Conservation (phyloP, 2,888 invertebrate genomes). For the Cerceris rybyensis region DNA sequence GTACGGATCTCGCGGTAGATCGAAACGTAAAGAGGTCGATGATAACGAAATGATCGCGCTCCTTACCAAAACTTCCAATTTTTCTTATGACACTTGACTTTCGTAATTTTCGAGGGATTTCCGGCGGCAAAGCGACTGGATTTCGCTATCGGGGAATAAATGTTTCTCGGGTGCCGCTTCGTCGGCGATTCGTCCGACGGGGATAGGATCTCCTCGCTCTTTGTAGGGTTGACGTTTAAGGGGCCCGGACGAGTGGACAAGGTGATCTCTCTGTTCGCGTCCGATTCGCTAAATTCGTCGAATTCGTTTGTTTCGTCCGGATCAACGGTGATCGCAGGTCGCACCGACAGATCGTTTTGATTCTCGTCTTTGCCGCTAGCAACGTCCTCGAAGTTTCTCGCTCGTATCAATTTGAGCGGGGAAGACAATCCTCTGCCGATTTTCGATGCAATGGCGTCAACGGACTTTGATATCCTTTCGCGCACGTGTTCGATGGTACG, state of each 20-base stretch:
- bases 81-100: conserved; percentile 37
- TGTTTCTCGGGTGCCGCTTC: no score
- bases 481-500: not conserved
- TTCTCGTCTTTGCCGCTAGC: conserved; percentile 63
- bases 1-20: no score
- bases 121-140: not conserved
- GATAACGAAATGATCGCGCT: not conserved
- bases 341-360: conserved; percentile 50
- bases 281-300: no score
- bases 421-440: conserved; percentile 10
- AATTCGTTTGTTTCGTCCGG: not conserved
- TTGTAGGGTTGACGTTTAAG: no score
- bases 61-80: conserved; percentile 70
- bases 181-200: no score
- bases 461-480: conserved; percentile 57
- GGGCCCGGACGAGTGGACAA: no score
- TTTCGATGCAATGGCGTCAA: conserved; percentile 41
- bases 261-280: no score
- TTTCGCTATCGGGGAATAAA: no score
- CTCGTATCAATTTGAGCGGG: conserved; percentile 52
- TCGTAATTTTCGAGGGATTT: not conserved
- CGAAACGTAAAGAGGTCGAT: not conserved
- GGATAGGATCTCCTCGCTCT: no score
- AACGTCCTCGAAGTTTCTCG: conserved; percentile 66
- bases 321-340: not conserved